Evolutionary conservation across 2,113 vertebrate species (phyloP).

Genomic region (Micronycteris hirsuta): DNA sequence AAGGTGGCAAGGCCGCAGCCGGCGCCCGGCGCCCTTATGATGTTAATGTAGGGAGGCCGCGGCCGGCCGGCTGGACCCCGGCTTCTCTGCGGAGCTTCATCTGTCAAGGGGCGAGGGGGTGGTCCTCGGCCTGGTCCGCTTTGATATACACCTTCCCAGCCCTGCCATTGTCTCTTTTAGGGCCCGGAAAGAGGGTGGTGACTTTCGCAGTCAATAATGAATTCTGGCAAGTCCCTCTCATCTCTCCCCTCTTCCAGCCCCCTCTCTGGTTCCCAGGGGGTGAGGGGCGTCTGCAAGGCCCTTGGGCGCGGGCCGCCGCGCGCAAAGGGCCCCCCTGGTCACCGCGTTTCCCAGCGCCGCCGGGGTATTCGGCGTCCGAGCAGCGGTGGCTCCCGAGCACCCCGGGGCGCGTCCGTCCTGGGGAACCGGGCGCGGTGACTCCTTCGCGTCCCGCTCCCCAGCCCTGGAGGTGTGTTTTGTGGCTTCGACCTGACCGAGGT

Average conservation of each 20-base stretch:
- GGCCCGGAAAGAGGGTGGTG: constrained; percentile 50
- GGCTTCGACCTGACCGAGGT: too few species aligned
- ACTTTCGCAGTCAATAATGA: constrained; percentile 76
- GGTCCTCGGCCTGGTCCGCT: constrained; percentile 40
- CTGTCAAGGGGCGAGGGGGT: constrained; percentile 51
- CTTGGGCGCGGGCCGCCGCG: neutral
- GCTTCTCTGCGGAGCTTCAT: constrained; percentile 60
- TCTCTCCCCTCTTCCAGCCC: constrained; percentile 10
- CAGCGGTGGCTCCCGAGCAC: neutral
- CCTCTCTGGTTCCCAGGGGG: constrained; percentile 67
- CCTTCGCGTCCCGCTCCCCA: neutral
- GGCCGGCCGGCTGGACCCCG: constrained; percentile 29
- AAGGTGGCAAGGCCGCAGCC: constrained; percentile 58
- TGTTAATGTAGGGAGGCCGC: constrained; percentile 73
- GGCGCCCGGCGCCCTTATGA: constrained; percentile 75
- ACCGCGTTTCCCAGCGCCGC: rapidly evolving
- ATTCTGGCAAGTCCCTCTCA: constrained; percentile 67
- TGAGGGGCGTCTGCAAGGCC: constrained; percentile 51
- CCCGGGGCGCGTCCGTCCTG: neutral
- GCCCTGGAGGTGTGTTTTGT: neutral
- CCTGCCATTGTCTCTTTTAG: constrained; percentile 58
- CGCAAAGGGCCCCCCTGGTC: neutral
- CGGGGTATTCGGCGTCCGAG: neutral
- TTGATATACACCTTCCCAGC: constrained; percentile 77
- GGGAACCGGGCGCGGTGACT: neutral